Evolutionary conservation across 2,113 vertebrate genomes (phyloP).

Genomic region (Propithecus coquereli): DNA sequence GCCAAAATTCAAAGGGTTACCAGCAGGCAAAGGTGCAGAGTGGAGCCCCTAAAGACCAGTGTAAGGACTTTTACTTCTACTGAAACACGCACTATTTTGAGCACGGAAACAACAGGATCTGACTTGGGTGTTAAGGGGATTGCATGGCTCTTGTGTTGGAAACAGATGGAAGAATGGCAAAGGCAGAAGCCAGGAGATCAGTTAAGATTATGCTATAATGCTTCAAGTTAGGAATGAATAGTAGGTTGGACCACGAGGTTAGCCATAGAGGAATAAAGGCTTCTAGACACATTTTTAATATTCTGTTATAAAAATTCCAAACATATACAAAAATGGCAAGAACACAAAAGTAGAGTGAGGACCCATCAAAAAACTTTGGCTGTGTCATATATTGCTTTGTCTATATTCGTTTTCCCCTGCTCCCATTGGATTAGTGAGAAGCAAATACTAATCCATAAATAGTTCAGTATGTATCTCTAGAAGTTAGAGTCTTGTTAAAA

Average conservation of each 20-base stretch:
- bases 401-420: neutral
- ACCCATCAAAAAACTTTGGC: neutral
- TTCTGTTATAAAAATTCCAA: neutral
- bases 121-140: neutral
- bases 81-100: neutral
- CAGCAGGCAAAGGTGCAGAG: neutral
- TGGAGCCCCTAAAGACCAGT: neutral
- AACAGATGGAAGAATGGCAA: neutral
- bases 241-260: accelerated
- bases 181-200: neutral
- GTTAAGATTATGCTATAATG: neutral
- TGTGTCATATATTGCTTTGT: neutral
- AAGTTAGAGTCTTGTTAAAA: neutral
- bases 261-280: neutral
- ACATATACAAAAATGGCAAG: neutral
- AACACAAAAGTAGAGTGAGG: neutral
- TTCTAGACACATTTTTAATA: neutral
- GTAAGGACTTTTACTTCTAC: neutral
- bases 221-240: neutral
- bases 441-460: neutral
- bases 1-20: neutral
- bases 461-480: neutral
- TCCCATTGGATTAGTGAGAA: neutral
- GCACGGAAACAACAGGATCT: neutral
- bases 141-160: too few species aligned